phyloP scores from a whole-genome alignment of 2,797 vertebrate species.

The Coranthus polyacanthus region DNA sequence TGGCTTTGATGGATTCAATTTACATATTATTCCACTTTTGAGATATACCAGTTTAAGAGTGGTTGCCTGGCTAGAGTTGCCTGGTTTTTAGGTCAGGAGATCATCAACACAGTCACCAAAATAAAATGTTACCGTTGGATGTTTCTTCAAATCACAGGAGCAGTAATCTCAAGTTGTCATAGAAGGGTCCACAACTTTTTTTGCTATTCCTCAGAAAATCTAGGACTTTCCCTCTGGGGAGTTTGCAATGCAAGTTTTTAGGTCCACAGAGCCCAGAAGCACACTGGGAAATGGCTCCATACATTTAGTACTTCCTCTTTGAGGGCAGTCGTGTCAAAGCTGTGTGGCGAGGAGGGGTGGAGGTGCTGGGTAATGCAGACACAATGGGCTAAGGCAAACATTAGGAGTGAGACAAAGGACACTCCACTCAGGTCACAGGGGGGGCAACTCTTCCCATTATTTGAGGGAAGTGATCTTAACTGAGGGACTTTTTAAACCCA shows the following conservation, averaged over 20 bases:
- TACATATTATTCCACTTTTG: conserved; percentile 8
- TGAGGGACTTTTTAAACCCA: conserved; percentile 73
- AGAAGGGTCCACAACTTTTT: conserved; percentile 4
- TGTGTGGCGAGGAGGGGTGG: conserved; percentile 54
- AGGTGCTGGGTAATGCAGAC: conserved; percentile 78
- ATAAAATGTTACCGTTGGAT: too few species aligned
- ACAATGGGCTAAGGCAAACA: conserved; percentile 90
- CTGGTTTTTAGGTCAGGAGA: too few species aligned
- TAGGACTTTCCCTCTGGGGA: too few species aligned
- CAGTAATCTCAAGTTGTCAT: too few species aligned
- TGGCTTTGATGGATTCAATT: conserved; percentile 16
- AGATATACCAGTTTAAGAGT: too few species aligned
- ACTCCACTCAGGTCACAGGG: conserved; percentile 73
- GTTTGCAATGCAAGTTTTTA: too few species aligned
- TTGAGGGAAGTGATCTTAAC: conserved; percentile 82
- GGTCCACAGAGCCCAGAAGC: conserved; percentile 54
- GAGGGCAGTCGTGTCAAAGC: conserved; percentile 64
- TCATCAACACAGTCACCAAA: too few species aligned
- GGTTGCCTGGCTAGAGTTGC: too few species aligned
- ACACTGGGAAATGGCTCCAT: conserved; percentile 85
- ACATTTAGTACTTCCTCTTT: conserved; percentile 83
- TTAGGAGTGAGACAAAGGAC: conserved; percentile 91
- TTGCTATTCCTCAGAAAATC: too few species aligned
- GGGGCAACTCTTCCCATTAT: conserved; percentile 83
- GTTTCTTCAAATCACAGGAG: too few species aligned